Evolutionary conservation across 64 coral and sea anemone species (phyloP), one percentile per base, ranked within the genome.

Genomic region (Actinia tenebrosa): DNA sequence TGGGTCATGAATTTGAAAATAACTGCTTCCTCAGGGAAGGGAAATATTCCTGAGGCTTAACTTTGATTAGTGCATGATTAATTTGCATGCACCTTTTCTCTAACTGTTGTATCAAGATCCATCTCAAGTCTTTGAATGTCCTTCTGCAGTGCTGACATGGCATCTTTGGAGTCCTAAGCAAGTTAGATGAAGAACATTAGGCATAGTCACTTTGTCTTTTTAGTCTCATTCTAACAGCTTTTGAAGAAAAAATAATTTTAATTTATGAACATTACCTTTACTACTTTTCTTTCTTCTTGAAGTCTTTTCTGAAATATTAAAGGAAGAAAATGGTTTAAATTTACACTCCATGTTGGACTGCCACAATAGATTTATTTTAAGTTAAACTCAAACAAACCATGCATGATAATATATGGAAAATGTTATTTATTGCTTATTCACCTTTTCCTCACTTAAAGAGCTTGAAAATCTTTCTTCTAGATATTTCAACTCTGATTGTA

Each of bases 61-160:
- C 47, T 16, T 37, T 37, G 30, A 37, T 37, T 37, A 81, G 9
- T 26, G 18, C 15, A 66, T 23, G 26, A 4, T 46, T 11, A 8
- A 44, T 4, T n/a, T 77, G 14, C 60, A 15, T 26, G 44, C 84
- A 95, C 94, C 90, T 95, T 95, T 46, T 95, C 94, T 63, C 94
- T 89, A 25, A 83, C 75, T 43, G 87, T 86, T 62, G 87, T 81
- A 84, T 95, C 94, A 60, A 95, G 78, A 61, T 95, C 94, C 84
- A 95, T 95, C n/a, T 92, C 90, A 63, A 95, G 94, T 52, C 68
- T 88, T n/a, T 89, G 87, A 58, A 95, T 56, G 27, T 95, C 94
- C 86, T 92, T 95, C 44, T 92, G 90, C 43, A 92, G 44, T 78
- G 93, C 81, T 3, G 75, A 37, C 80, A 95, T 89, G 61, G 87